Base-by-base conservation (phyloP, 2,797 vertebrate species). In the Typhlichthys eigenmanni region DNA sequence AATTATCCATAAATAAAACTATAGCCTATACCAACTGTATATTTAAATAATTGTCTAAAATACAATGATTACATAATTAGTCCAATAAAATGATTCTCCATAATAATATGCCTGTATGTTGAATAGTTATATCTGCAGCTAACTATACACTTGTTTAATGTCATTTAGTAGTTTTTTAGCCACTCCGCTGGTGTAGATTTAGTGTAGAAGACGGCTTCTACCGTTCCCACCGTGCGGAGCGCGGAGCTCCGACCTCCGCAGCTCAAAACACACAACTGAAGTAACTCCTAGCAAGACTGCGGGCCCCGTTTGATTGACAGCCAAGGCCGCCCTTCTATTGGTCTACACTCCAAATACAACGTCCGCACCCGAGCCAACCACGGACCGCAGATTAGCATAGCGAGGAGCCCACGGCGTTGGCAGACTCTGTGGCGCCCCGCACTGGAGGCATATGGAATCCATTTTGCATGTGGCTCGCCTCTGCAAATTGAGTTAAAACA, bases 291-390 rank as follows among this genome's bases (percentile, higher is more conserved):
- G 53, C 65, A 62, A 66, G 84, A 46, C 62, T 73, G 50, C 48
- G 0, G 45, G 62, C n/a, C 55, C 62, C 55, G 72, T 34, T 73
- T 93, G 92, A 93, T 91, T 92, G 92, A 92, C 92, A 82, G 2
- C 13, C 1, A 2, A 34, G 64, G 38, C 1, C 6, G 0, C 0
- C 7, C 6, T 66, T 14, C 70, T 29, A 90, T 89, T 91, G 77
- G 91, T 55, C 56, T 3, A 0, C 5, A 1, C 24, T n/a, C 1
- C 1, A 2, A 5, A 46, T 43, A 29, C 62, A 54, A 57, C n/a
- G 3, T 0, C 8, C 13, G 0, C 12, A 48, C 5, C 6, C 13
- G 11, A 71, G 45, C 91, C 86, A 90, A 89, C 87, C 76, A 67
- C 12, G 64, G 48, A 29, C 8, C 47, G 5, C 0, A 0, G 16